Evolutionary conservation across 2,113 vertebrate genomes (phyloP).

Genomic region (Haemorhous mexicanus): DNA sequence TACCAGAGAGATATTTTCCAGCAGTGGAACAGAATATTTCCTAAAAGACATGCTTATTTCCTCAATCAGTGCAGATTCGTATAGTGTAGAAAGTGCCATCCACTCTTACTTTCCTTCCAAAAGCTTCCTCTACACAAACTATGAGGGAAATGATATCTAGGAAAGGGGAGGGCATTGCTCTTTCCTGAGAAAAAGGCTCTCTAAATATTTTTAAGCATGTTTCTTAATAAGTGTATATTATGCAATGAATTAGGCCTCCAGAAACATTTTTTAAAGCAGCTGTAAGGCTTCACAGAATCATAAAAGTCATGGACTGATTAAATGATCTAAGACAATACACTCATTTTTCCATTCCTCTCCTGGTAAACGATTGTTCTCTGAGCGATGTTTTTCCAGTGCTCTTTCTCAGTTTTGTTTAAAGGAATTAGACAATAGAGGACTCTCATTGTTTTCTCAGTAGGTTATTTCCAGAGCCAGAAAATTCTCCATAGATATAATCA

Average conservation of each 20-base stretch:
- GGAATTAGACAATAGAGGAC: neutral
- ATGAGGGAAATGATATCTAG: neutral
- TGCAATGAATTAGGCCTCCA: neutral
- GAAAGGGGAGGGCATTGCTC: neutral
- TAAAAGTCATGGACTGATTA: neutral
- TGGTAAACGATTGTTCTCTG: neutral
- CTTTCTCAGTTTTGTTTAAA: conserved; percentile 29
- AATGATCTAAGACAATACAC: neutral
- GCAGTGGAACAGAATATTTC: neutral
- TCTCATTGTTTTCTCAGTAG: conserved; percentile 38
- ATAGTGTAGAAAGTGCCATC: neutral
- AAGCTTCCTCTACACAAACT: neutral
- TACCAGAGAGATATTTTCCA: neutral
- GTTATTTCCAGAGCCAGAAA: neutral
- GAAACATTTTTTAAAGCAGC: neutral
- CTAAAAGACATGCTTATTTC: neutral
- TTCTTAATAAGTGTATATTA: neutral
- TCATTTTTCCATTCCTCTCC: conserved; percentile 24
- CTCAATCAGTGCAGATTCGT: neutral
- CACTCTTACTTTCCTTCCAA: neutral
- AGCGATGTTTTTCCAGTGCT: conserved; percentile 14
- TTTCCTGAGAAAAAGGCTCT: neutral
- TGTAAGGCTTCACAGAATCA: neutral
- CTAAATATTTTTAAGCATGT: neutral
- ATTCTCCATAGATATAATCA: conserved; percentile 7